Base-by-base conservation (phyloP, 2,888 invertebrate species). In the Lepidocyrtinus sp. region DNA sequence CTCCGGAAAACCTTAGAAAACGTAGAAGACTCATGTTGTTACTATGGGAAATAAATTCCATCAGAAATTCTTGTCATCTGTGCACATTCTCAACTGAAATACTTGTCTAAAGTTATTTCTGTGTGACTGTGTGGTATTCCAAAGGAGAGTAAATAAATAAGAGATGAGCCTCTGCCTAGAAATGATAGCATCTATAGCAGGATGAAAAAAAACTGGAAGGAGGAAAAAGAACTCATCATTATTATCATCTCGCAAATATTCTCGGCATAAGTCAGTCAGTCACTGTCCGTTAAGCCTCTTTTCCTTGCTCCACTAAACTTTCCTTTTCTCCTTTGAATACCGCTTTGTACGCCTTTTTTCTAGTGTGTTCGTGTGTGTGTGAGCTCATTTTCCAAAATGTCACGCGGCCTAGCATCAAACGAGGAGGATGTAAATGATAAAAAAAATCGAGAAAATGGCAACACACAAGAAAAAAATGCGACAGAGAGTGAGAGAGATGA, bases 301-400 rank as follows among this genome's bases (percentile, higher is more conserved):
- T 50, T 50, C 69, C 70, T 70, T 76, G 24, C 67, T 67, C 26
- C 74, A 27, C 74, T 61, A 59, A 59, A 59, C 55, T 61, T 67
- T 65, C 70, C 70, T 61, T 36, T 73, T 27, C n/a, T 74, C 45
- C 50, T 71, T n/a, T 36, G 12, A 36, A 36, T 36, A 55, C 7
- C 2, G 22, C 59, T 59, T n/a, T n/a, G n/a, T n/a, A n/a, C n/a
- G 36, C 36, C 21, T 59, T 2, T 59, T 36, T 36, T 36, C 12
- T 12, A 36, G 59, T 59, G 59, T 22, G 5, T 36, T 36, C 12
- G 36, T 36, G 36, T 36, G 36, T 17, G 27, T n/a, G 61, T n/a
- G 17, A 55, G 76, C 59, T 75, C 70, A 64, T 76, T 76, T 69
- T 70, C 36, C 1, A 70, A 76, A 76, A 76, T 76, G 76, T 76